phyloP scores from a whole-genome alignment of 2,113 vertebrate genomes.

The Gila orcuttii region DNA sequence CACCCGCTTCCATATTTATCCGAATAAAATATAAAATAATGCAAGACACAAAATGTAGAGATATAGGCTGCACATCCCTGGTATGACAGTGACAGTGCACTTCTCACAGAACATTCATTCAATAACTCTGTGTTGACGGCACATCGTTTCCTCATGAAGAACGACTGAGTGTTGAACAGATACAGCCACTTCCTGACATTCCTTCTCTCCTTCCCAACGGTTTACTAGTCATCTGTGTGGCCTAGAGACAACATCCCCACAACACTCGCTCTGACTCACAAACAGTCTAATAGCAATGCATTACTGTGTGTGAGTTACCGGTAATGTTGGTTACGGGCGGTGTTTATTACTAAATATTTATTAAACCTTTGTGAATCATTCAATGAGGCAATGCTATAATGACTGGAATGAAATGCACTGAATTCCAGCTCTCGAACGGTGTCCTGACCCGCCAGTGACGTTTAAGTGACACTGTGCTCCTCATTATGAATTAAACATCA shows the following conservation, averaged over 20 bases:
- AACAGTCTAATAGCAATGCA: background rate
- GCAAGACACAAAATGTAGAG: too few relatives aligned
- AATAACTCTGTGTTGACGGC: too few relatives aligned
- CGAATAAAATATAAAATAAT: too few relatives aligned
- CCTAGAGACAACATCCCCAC: constrained; percentile 49
- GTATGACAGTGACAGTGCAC: too few relatives aligned
- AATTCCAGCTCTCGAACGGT: background rate
- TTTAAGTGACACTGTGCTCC: background rate
- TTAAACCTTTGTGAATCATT: constrained; percentile 39
- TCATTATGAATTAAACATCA: background rate
- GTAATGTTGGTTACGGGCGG: background rate
- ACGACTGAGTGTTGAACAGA: background rate
- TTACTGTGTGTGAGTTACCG: background rate
- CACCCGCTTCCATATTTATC: too few relatives aligned
- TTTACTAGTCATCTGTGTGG: constrained; percentile 38
- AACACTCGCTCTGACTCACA: constrained; percentile 46
- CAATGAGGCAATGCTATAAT: constrained; percentile 37
- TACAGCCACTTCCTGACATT: constrained; percentile 17
- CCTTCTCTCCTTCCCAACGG: background rate
- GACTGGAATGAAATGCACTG: constrained; percentile 15
- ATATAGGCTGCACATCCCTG: too few relatives aligned
- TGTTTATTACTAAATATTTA: constrained; percentile 16
- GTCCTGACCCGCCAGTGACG: background rate
- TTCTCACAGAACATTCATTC: too few relatives aligned
- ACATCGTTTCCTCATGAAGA: background rate